Conservation (phyloP, 2,797 vertebrate species). For the Alectoris magna region DNA sequence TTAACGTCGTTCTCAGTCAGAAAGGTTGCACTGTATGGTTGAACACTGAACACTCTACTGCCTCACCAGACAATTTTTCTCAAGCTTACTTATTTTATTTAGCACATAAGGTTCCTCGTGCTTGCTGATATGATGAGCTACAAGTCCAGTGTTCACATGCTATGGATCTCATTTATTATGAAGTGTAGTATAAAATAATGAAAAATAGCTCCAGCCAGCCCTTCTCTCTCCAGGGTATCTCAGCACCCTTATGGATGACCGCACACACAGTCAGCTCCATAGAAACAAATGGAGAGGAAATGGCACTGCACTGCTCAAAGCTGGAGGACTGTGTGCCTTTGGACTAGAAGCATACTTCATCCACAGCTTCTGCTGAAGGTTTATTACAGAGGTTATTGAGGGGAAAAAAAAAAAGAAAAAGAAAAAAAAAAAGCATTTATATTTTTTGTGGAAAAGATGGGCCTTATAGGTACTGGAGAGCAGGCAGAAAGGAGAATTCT, state of each 20-base stretch:
- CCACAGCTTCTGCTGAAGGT: slow-evolving; percentile 30
- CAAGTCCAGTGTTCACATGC: slow-evolving; percentile 64
- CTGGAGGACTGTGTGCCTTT: slow-evolving; percentile 26
- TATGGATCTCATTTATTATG: slow-evolving; percentile 79
- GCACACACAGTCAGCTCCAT: slow-evolving; percentile 51
- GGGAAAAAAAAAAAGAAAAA: neutral
- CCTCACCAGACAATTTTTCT: slow-evolving; percentile 45
- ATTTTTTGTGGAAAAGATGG: slow-evolving; percentile 13
- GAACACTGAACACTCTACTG: neutral
- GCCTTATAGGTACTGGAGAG: neutral
- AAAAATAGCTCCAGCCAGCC: slow-evolving; percentile 73
- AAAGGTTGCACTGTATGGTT: neutral
- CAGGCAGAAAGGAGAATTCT: neutral
- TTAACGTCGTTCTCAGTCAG: neutral
- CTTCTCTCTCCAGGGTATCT: slow-evolving; percentile 73
- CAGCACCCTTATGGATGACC: slow-evolving; percentile 56
- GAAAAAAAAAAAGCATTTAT: neutral
- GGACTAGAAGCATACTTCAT: neutral
- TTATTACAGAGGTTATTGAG: neutral
- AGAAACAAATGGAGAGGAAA: slow-evolving; percentile 72
- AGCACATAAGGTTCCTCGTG: slow-evolving; percentile 56
- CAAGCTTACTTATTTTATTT: slow-evolving; percentile 63
- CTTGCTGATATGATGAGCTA: slow-evolving; percentile 69
- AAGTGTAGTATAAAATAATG: slow-evolving; percentile 79
- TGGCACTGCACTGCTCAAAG: neutral